Conservation (phyloP, 2,797 vertebrate genomes). For the Alosa sapidissima region DNA sequence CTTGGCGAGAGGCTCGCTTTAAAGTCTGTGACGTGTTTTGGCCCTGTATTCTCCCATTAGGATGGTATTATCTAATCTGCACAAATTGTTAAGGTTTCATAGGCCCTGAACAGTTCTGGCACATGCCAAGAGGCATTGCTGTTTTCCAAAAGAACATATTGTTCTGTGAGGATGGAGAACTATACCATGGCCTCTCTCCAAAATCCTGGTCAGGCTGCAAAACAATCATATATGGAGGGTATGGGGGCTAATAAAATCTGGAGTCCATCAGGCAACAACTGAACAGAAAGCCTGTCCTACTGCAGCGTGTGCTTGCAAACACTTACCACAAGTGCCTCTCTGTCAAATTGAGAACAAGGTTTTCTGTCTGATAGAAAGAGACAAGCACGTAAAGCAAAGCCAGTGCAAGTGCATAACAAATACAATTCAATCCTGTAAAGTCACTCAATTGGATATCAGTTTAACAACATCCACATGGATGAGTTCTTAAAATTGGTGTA, state of each 20-base stretch:
- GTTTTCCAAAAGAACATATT: conserved; percentile 14
- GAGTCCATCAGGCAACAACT: too few species aligned
- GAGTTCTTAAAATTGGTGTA: too few species aligned
- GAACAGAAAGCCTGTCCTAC: too few species aligned
- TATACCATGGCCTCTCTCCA: neutral
- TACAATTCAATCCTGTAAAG: neutral
- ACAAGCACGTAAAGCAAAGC: too few species aligned
- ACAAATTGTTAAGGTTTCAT: neutral
- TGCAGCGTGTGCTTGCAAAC: too few species aligned
- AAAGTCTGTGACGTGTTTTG: neutral
- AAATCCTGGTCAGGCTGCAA: neutral
- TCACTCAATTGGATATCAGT: neutral
- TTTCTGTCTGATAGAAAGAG: too few species aligned
- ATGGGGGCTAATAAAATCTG: too few species aligned
- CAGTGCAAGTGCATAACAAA: neutral
- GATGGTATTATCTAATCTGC: neutral
- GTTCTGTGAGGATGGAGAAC: neutral
- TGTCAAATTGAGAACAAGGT: too few species aligned
- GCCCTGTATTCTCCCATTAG: neutral
- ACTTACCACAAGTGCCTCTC: too few species aligned
- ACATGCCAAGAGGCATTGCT: neutral
- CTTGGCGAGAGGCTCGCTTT: neutral
- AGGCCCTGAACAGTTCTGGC: neutral
- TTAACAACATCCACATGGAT: neutral
- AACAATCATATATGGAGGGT: too few species aligned